A percentile compares a stretch with the other conserved stretches of the same genome.
Evolutionary conservation across 2,888 invertebrate species (phyloP).

Genomic region (Latrodectus elegans): DNA sequence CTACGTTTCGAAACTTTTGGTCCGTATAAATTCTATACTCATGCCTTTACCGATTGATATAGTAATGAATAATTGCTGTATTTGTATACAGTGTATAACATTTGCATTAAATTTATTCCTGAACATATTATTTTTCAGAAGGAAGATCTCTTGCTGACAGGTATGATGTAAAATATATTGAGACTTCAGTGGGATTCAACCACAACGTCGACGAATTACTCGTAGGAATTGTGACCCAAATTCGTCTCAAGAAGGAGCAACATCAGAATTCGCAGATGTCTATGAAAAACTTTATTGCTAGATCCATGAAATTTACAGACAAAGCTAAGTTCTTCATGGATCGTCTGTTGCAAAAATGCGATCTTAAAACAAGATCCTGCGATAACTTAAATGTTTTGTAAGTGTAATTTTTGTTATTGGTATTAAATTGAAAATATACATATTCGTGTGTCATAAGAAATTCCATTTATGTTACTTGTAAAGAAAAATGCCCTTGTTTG

Average conservation of each 20-base stretch:
- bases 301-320: conserved; percentile 52
- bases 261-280: conserved; percentile 24
- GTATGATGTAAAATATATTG: conserved; percentile 96
- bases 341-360: conserved; percentile 58
- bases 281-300: conserved; percentile 52
- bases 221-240: conserved; percentile 94
- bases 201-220: conserved; percentile 97
- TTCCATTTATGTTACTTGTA: too few species aligned
- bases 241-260: conserved; percentile 81
- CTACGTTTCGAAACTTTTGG: too few species aligned
- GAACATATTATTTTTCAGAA: conserved; percentile 80
- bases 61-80: too few species aligned
- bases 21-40: too few species aligned
- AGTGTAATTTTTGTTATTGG: background rate
- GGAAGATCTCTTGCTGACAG: conserved; percentile 92
- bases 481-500: too few species aligned
- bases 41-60: too few species aligned
- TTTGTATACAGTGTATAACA: too few species aligned
- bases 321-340: conserved; percentile 65
- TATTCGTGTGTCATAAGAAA: too few species aligned
- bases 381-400: conserved; percentile 63
- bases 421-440: background rate
- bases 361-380: conserved; percentile 62
- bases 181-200: conserved; percentile 96
- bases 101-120: too few species aligned